These are phyloP conservation scores for Anoplolepis gracilipes DNA, from an alignment of 1,140 invertebrate species.

Conservation along the genomic window DNA sequence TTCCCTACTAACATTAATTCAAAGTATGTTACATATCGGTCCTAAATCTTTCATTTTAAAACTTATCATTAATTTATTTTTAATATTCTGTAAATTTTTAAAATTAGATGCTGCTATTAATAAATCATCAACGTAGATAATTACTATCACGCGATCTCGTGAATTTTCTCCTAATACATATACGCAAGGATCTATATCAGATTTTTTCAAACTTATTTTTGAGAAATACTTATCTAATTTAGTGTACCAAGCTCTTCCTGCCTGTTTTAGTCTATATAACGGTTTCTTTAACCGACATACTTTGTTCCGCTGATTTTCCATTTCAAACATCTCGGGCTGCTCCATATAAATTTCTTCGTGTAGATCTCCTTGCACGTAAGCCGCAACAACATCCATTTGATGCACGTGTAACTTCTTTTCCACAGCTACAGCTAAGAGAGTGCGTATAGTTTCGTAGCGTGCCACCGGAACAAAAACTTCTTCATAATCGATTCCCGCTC, in stretches of 20 bases:
- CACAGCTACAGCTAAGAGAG: slow-evolving; percentile 64
- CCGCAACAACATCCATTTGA: slow-evolving; percentile 79
- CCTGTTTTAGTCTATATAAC: neutral
- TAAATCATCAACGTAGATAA: slow-evolving; percentile 62
- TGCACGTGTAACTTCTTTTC: slow-evolving; percentile 63
- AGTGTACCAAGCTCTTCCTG: neutral
- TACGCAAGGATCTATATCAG: slow-evolving; percentile 10
- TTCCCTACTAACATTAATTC: slow-evolving; percentile 38
- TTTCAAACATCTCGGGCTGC: slow-evolving; percentile 18
- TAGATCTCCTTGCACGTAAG: slow-evolving; percentile 75
- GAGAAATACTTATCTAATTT: neutral
- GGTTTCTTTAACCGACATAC: neutral
- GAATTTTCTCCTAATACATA: slow-evolving; percentile 2
- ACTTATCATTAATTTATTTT: slow-evolving; percentile 18
- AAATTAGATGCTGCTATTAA: slow-evolving; percentile 34
- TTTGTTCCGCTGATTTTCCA: neutral
- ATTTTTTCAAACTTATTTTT: neutral
- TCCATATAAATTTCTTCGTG: slow-evolving; percentile 66
- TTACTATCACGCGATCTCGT: slow-evolving; percentile 14
- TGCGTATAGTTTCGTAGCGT: slow-evolving; percentile 32
- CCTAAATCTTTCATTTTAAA: too few relatives aligned
- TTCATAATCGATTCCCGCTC: slow-evolving; percentile 68
- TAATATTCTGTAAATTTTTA: slow-evolving; percentile 28
- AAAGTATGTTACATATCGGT: slow-evolving; percentile 17
- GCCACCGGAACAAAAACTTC: slow-evolving; percentile 76